Percentiles rank a stretch among this genome's conserved stretches.
These are phyloP conservation scores for Drosophila teissieri DNA, from an alignment of 1,140 invertebrate species.

Conservation along the genomic window DNA sequence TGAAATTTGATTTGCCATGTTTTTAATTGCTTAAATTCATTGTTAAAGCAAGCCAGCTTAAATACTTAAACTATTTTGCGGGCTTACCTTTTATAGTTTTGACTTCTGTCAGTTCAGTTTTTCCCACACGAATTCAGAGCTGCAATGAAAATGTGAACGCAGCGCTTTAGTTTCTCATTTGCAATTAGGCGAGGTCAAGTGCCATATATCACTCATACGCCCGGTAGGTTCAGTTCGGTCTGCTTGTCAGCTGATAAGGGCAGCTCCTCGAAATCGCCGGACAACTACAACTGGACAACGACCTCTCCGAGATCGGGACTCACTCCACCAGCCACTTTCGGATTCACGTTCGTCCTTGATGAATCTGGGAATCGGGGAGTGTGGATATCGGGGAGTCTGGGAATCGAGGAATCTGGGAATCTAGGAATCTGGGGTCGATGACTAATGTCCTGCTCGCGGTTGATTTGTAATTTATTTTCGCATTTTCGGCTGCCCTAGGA, in stretches of 20 bases:
- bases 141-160: slow-evolving; percentile 7
- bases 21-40: too few species aligned
- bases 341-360: slow-evolving; percentile 24
- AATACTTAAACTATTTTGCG: background rate
- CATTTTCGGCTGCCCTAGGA: slow-evolving; percentile 34
- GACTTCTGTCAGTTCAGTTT: background rate
- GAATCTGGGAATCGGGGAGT: slow-evolving; percentile 2
- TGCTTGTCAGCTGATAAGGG: slow-evolving; percentile 41
- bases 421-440: slow-evolving; percentile 38
- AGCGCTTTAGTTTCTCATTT: slow-evolving; percentile 7
- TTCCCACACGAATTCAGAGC: background rate
- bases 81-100: background rate
- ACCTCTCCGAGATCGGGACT: background rate
- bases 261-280: background rate
- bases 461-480: slow-evolving; percentile 62
- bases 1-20: too few species aligned
- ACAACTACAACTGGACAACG: background rate
- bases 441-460: slow-evolving; percentile 44
- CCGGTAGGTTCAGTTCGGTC: slow-evolving; percentile 1
- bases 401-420: slow-evolving; percentile 4
- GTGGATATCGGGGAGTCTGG: background rate
- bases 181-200: slow-evolving; percentile 3
- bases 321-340: slow-evolving; percentile 23
- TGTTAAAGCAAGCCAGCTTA: background rate
- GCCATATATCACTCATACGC: slow-evolving; percentile 46